Conservation (phyloP, 2,113 vertebrate species). For the Galbula dea region DNA sequence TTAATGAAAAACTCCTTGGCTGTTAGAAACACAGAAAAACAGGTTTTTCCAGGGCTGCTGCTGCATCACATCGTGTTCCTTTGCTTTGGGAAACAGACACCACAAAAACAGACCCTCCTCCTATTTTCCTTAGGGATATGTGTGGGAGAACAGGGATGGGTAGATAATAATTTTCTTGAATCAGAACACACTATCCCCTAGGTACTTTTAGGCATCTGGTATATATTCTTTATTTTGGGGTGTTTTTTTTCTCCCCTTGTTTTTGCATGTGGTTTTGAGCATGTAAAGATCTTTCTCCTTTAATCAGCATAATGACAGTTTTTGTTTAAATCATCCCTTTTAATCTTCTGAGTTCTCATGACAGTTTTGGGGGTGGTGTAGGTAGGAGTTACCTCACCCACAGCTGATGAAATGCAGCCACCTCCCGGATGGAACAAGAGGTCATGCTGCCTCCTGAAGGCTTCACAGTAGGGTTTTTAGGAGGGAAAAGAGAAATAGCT, state of each 20-base stretch:
- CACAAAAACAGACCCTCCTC: slow-evolving; percentile 14
- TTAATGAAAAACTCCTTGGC: not conserved
- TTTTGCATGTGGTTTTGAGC: slow-evolving; percentile 57
- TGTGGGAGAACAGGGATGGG: slow-evolving; percentile 48
- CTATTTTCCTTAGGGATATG: not conserved
- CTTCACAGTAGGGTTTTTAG: slow-evolving; percentile 43
- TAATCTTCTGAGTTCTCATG: slow-evolving; percentile 59
- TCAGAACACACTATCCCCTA: slow-evolving; percentile 44
- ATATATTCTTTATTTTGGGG: not conserved
- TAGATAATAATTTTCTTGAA: slow-evolving; percentile 28
- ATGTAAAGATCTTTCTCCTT: slow-evolving; percentile 43
- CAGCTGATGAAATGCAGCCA: slow-evolving; percentile 51
- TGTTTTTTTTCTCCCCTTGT: not conserved
- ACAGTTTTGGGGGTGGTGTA: slow-evolving; percentile 32
- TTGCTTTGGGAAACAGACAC: slow-evolving; percentile 28
- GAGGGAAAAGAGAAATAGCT: slow-evolving; percentile 23
- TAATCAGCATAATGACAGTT: slow-evolving; percentile 58
- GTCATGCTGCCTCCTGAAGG: slow-evolving; percentile 27
- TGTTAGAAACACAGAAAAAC: not conserved
- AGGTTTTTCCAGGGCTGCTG: slow-evolving; percentile 7
- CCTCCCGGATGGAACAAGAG: slow-evolving; percentile 21
- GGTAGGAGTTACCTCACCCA: slow-evolving; percentile 44
- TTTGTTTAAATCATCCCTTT: slow-evolving; percentile 52
- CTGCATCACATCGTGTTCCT: not conserved
- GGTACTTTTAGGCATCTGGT: slow-evolving; percentile 49